Base-by-base conservation (phyloP, 2,888 invertebrate species). In the Apoda limacodes region DNA sequence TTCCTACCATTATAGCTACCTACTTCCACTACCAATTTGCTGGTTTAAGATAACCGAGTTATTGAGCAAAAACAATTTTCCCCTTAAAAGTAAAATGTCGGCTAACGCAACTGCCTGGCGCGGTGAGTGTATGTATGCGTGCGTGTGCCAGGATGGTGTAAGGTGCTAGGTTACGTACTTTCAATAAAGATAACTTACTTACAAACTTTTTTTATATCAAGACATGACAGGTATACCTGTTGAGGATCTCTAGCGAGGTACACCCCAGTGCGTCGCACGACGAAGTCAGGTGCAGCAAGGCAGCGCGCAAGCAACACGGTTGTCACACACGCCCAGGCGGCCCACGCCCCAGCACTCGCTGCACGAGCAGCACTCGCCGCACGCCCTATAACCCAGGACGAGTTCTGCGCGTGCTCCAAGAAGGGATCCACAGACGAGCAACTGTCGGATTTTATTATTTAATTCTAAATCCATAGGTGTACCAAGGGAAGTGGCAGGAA, bases 261-360 rank as follows among this genome's bases (percentile, higher is more conserved):
- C 0, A 62, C 70, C 2, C 53, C 61, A 3, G 74, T 72, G 25
- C 59, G 57, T 9, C 45, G 54, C 26, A 76, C 52, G 3, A 45
- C 45, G 43, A 78, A 80, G 59, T 78, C 78, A 0, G 74, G 71
- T 2, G 72, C 78, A 10, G 61, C 55, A 28, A 78, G 55, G 39
- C 78, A 78, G 19, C 78, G 61, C 20, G 70, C 65, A 10, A 78
- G 51, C 28, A 76, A 48, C 26, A 76, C 40, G 2, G 75, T 68
- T 13, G 64, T 63, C 5, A 57, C 69, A 48, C 63, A 60, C 1
- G 71, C 68, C 78, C 78, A 78, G 42, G 57, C 50, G 6, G 60
- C 75, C 61, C 68, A 63, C 39, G 55, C 62, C 21, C 55, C 78
- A 1, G 76, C 78, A 39, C 65, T 54, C 5, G 64, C 60, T 2